Evolutionary conservation across 1,140 invertebrate genomes (phyloP).

Genomic region (Megalonaias nervosa): DNA sequence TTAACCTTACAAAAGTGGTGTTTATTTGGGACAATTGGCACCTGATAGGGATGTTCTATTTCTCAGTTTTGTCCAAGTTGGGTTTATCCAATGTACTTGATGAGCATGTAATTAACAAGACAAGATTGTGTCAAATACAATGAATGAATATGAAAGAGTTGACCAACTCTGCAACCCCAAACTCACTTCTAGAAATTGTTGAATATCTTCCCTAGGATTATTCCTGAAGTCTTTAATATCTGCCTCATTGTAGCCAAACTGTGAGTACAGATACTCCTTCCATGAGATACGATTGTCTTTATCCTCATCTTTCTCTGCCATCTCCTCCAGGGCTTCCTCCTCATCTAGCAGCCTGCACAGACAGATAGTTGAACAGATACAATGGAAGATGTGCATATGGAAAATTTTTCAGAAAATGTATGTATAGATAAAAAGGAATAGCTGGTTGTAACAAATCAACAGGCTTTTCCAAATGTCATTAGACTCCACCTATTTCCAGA

Average conservation of each 20-base stretch:
- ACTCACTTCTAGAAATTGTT: slow-evolving; percentile 6
- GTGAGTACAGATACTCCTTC: slow-evolving; percentile 89
- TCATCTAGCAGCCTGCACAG: slow-evolving; percentile 58
- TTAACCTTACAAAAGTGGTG: no score
- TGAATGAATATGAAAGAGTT: background rate
- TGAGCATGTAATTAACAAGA: background rate
- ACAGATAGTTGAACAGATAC: background rate
- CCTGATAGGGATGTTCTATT: no score
- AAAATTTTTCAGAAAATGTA: no score
- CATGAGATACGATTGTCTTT: slow-evolving; percentile 88
- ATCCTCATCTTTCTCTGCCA: slow-evolving; percentile 74
- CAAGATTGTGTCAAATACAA: background rate
- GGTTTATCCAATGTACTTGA: no score
- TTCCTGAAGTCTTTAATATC: slow-evolving; percentile 67
- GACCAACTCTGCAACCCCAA: no score
- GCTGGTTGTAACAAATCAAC: no score
- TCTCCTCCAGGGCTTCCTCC: slow-evolving; percentile 62
- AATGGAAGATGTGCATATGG: no score
- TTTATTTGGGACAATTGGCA: no score
- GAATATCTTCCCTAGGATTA: slow-evolving; percentile 47
- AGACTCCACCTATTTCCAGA: no score
- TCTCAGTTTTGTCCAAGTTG: no score
- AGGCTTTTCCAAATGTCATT: no score
- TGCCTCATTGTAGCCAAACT: slow-evolving; percentile 80
- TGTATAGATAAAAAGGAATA: no score